These are phyloP conservation scores for Hypolimnas misippus DNA, from an alignment of 2,888 invertebrate genomes.

Conservation along the genomic window DNA sequence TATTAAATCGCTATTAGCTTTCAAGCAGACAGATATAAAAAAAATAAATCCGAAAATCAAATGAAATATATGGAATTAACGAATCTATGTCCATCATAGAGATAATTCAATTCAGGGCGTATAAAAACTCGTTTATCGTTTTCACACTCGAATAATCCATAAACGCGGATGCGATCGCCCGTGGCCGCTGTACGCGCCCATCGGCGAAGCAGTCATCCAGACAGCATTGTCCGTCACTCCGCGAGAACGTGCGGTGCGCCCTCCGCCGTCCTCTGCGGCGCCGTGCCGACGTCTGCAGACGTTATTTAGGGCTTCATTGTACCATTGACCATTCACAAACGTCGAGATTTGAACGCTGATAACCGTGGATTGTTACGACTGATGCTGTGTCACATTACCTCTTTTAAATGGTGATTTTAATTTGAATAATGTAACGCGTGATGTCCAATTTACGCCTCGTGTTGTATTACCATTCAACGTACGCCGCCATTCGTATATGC, in stretches of 20 bases:
- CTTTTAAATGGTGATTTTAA: conserved; percentile 48
- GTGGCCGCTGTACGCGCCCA: conserved; percentile 56
- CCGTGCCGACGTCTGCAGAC: conserved; percentile 69
- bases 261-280: conserved; percentile 74
- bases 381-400: conserved; percentile 69
- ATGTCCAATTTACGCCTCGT: conserved; percentile 39
- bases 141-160: conserved; percentile 63
- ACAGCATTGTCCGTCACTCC: conserved; percentile 78
- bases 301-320: conserved; percentile 82
- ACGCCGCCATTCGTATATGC: too few relatives aligned
- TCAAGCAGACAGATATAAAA: too few relatives aligned
- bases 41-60: neutral
- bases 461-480: conserved; percentile 9
- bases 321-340: conserved; percentile 62
- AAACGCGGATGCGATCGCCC: conserved; percentile 64
- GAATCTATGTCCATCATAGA: conserved; percentile 7
- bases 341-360: conserved; percentile 73
- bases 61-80: neutral
- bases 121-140: conserved; percentile 56
- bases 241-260: conserved; percentile 53
- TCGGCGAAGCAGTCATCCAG: conserved; percentile 67
- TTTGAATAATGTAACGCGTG: conserved; percentile 44
- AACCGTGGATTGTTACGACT: conserved; percentile 71
- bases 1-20: too few relatives aligned
- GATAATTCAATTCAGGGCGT: conserved; percentile 17